Percentiles rank a stretch among this genome's conserved stretches.
Evolutionary conservation across 2,797 vertebrate genomes (phyloP).

Genomic region (Rallus crepitans): DNA sequence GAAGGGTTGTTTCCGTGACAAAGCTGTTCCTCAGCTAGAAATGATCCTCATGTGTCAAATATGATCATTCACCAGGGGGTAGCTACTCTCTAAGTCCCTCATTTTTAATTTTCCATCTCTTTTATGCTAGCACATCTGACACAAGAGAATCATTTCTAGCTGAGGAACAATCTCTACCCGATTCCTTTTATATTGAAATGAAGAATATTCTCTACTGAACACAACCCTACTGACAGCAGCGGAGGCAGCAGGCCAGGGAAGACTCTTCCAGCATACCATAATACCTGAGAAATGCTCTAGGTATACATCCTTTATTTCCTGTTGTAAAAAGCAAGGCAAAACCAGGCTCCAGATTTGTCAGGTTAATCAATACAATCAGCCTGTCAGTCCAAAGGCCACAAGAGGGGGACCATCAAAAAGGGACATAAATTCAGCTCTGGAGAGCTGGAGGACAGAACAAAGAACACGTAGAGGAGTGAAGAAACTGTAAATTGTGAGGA

Average conservation of each 20-base stretch:
- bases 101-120: too few species aligned
- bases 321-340: not conserved
- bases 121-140: not conserved
- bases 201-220: not conserved
- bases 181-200: not conserved
- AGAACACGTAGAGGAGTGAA: not conserved
- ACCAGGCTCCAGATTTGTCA: not conserved
- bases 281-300: not conserved
- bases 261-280: not conserved
- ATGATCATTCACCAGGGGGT: too few species aligned
- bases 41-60: too few species aligned
- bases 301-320: not conserved
- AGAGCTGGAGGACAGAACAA: not conserved
- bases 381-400: not conserved
- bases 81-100: too few species aligned
- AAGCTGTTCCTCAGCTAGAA: not conserved
- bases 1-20: not conserved
- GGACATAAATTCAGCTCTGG: not conserved
- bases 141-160: not conserved
- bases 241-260: not conserved
- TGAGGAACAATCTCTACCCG: not conserved
- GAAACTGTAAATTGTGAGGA: not conserved
- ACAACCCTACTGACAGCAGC: not conserved
- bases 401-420: not conserved
- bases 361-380: not conserved